phyloP scores from a whole-genome alignment of 2,888 invertebrate species.

The Biston betularia region DNA sequence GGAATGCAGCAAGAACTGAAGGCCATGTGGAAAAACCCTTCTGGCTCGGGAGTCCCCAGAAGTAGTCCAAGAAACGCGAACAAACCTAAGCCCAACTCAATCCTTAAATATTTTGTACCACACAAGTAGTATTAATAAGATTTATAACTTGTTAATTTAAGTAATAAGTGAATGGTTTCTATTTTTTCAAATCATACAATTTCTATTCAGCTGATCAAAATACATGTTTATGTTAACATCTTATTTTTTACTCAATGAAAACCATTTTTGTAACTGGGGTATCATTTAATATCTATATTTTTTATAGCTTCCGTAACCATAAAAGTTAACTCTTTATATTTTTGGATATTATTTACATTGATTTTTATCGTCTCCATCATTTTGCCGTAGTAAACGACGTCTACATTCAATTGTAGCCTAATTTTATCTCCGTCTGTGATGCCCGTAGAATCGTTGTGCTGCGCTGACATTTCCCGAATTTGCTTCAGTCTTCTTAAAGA shows the following conservation, averaged over 20 bases:
- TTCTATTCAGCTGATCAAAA: constrained; percentile 85
- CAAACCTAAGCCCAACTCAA: constrained; percentile 87
- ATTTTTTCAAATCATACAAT: constrained; percentile 86
- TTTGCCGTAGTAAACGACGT: constrained; percentile 91
- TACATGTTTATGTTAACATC: constrained; percentile 84
- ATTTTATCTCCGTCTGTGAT: constrained; percentile 97
- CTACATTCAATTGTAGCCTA: constrained; percentile 94
- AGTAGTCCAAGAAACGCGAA: constrained; percentile 80
- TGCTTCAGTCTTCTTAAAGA: constrained; percentile 96
- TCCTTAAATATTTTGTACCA: constrained; percentile 89
- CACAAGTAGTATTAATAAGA: constrained; percentile 87
- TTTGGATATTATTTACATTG: constrained; percentile 84
- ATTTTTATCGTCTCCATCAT: constrained; percentile 86
- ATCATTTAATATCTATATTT: constrained; percentile 85
- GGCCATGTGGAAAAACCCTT: constrained; percentile 87
- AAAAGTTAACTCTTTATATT: constrained; percentile 86
- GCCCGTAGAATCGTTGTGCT: constrained; percentile 84
- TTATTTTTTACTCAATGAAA: constrained; percentile 60
- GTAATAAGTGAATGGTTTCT: constrained; percentile 86
- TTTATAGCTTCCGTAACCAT: constrained; percentile 88
- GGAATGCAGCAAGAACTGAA: constrained; percentile 91
- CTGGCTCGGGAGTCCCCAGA: constrained; percentile 71
- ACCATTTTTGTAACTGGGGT: constrained; percentile 68
- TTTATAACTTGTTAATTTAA: constrained; percentile 83
- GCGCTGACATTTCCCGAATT: constrained; percentile 88